Conservation (phyloP, 1,140 invertebrate genomes). For the Zaprionus davidi region DNA sequence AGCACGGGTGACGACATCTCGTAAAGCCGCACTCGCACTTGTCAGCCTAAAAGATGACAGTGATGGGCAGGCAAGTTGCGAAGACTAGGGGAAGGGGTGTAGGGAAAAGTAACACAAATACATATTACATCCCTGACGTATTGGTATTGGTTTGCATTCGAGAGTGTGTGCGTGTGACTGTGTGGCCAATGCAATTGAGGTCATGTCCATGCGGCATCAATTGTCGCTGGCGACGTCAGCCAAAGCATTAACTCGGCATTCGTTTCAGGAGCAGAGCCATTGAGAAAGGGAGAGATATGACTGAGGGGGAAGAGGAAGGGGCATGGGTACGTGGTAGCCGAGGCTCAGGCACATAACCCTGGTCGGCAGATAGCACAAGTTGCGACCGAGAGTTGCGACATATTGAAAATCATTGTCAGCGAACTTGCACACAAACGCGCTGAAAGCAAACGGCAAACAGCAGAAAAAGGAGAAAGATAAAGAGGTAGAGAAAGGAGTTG, state of each 20-base stretch:
- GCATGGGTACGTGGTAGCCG: not conserved
- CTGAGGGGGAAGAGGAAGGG: not conserved
- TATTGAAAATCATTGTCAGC: constrained; percentile 76
- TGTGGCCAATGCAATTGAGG: constrained; percentile 76
- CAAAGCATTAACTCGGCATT: constrained; percentile 75
- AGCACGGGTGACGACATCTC: constrained; percentile 65
- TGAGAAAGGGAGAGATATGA: constrained; percentile 28
- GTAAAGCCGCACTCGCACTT: constrained; percentile 75
- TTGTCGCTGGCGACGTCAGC: constrained; percentile 69
- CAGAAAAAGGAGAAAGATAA: constrained; percentile 10
- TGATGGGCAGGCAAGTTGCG: constrained; percentile 68
- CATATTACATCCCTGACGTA: constrained; percentile 71
- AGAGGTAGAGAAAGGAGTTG: constrained; percentile 3
- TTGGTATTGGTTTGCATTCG: constrained; percentile 72
- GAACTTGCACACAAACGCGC: constrained; percentile 43
- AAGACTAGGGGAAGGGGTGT: constrained; percentile 4
- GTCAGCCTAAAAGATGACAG: constrained; percentile 81
- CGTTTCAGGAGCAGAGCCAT: constrained; percentile 54
- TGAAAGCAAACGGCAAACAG: constrained; percentile 36
- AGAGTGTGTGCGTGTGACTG: constrained; percentile 9
- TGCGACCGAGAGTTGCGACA: constrained; percentile 73
- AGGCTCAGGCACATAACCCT: constrained; percentile 28
- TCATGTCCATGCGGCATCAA: constrained; percentile 83
- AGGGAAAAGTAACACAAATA: constrained; percentile 46
- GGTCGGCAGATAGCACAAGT: constrained; percentile 62